Evolutionary conservation across 2,113 vertebrate species (phyloP), one percentile per base, ranked within the genome.

Genomic region (Sterrhoptilus dennistouni): DNA sequence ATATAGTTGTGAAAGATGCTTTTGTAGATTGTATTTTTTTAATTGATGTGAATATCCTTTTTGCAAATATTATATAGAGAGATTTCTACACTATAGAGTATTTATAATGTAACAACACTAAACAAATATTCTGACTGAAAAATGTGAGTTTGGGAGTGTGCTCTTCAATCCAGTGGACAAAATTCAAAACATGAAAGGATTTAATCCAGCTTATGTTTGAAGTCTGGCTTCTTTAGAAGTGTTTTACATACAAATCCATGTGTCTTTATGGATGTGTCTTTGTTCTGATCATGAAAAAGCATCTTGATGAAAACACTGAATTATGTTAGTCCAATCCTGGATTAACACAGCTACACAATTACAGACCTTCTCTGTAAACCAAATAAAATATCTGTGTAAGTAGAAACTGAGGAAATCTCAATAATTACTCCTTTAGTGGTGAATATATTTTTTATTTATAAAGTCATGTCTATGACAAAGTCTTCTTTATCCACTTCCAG

Each of bases 221-320:
- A 96, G 84, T 96, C 71, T 94, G 66, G 25, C 52, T 83, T 75
- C 81, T 76, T 50, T 33, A 68, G 22, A 83, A 83, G 18, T 50
- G 38, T 68, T 87, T 61, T 69, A 36, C 35, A 57, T 69, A 65
- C 31, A 88, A 76, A 93, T 57, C 47, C 53, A 3, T 53, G 5
- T 2, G 1, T 66, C 42, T 79, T 54, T 60, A 11, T 84, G 47
- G 11, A 17, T 35, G 2, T 90, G 54, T 82, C 68, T 93, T 80
- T 94, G 50, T 92, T 96, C 71, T 87, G 52, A 63, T 78, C 33
- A 21, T 74, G 59, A 92, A 87, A 66, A 93, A 87, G 25, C 21
- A 80, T 49, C 61, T 90, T 81, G 53, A 87, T 93, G 50, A 69
- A 77, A 83, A 81, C 53, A 76, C 0, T 49, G 57, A 83, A 72